A percentile compares a stretch with the other conserved stretches of the same genome.
Conservation (phyloP, 1,140 invertebrate genomes). For the Argopecten irradians region DNA sequence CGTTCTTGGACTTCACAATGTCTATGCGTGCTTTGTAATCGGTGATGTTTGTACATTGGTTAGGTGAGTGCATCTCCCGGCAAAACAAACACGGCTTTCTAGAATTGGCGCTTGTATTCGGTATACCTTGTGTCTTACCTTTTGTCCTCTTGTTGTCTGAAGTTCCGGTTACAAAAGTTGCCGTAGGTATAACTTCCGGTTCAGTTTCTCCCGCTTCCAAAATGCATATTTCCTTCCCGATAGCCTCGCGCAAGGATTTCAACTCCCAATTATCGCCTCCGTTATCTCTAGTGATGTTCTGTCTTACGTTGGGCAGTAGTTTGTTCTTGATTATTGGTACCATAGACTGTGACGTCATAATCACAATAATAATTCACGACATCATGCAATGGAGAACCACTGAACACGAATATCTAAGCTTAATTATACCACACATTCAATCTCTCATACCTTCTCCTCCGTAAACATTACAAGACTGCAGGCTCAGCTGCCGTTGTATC, state of each 20-base stretch:
- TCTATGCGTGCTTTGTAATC: background rate
- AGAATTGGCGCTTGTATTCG: too few species aligned
- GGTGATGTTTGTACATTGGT: background rate
- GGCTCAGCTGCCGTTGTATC: too few species aligned
- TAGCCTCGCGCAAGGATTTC: slow-evolving; percentile 25
- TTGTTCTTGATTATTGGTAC: slow-evolving; percentile 12
- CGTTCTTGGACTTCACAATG: slow-evolving; percentile 5
- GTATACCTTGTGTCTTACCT: too few species aligned
- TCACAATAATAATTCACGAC: too few species aligned
- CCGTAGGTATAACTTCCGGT: background rate
- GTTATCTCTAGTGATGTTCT: background rate
- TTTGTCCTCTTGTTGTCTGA: background rate
- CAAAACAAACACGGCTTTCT: slow-evolving; percentile 30
- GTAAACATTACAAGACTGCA: too few species aligned
- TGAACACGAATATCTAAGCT: too few species aligned
- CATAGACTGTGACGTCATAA: too few species aligned
- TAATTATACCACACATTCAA: too few species aligned
- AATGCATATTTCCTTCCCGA: background rate
- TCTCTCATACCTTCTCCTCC: too few species aligned
- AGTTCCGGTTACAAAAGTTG: slow-evolving; percentile 9
- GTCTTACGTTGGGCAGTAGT: slow-evolving; percentile 24
- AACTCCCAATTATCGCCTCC: background rate
- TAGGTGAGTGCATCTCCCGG: background rate
- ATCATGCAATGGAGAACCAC: too few species aligned
- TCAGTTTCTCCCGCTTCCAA: background rate